Conservation (phyloP, 1,140 invertebrate species). For the Lanistes nyassanus region DNA sequence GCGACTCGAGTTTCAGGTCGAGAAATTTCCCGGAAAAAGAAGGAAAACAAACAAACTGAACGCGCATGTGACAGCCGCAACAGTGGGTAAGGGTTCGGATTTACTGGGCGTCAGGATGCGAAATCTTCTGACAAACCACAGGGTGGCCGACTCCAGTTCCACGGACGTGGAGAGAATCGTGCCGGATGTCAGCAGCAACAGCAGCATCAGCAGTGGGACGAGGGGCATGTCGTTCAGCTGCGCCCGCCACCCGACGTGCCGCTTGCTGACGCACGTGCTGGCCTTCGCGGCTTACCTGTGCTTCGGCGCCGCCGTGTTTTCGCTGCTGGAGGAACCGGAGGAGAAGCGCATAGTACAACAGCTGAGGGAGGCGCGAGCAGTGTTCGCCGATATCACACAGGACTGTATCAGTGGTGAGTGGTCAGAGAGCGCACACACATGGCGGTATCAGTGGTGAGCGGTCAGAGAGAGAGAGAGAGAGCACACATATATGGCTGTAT, state of each 20-base stretch:
- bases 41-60: no score
- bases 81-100: no score
- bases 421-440: not conserved
- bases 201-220: no score
- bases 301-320: constrained; percentile 78
- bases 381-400: constrained; percentile 73
- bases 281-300: constrained; percentile 69
- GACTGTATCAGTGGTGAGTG: constrained; percentile 50
- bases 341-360: constrained; percentile 72
- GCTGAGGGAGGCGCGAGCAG: constrained; percentile 69
- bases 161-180: no score
- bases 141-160: no score
- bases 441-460: not conserved
- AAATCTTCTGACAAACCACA: no score
- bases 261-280: constrained; percentile 68
- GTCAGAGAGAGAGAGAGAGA: not conserved
- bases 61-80: no score
- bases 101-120: no score
- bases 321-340: constrained; percentile 77
- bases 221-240: not conserved
- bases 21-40: no score
- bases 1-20: no score
- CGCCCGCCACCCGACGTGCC: constrained; percentile 19
- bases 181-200: no score
- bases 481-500: not conserved